phyloP scores from a whole-genome alignment of 2,888 invertebrate genomes.

The Axea sp. region DNA sequence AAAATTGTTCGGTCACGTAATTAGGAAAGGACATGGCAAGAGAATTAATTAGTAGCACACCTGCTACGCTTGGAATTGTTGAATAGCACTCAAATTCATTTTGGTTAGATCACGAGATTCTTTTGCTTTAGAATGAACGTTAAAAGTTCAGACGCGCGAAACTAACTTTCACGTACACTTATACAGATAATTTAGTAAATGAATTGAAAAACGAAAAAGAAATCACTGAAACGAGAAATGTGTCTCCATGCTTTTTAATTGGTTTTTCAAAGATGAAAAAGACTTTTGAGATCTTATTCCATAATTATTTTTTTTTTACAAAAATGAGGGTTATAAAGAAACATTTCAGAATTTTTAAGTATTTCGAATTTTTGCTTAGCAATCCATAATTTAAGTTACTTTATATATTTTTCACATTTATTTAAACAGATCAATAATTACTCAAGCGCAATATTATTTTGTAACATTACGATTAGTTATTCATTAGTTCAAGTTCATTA shows the following conservation, averaged over 20 bases:
- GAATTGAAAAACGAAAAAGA: slow-evolving; percentile 48
- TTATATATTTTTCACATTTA: background rate
- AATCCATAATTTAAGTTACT: slow-evolving; percentile 1
- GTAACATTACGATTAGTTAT: too few relatives aligned
- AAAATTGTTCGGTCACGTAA: slow-evolving; percentile 50
- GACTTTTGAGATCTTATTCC: slow-evolving; percentile 29
- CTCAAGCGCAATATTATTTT: too few relatives aligned
- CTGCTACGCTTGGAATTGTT: slow-evolving; percentile 53
- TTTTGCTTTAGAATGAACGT: slow-evolving; percentile 46
- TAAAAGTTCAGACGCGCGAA: slow-evolving; percentile 54
- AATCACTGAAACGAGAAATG: slow-evolving; percentile 30
- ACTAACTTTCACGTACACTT: slow-evolving; percentile 54
- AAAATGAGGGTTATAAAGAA: background rate
- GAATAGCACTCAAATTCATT: slow-evolving; percentile 48
- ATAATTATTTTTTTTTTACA: slow-evolving; percentile 28
- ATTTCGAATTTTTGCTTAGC: background rate
- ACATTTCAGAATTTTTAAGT: background rate
- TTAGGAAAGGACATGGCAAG: slow-evolving; percentile 52
- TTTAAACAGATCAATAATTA: background rate
- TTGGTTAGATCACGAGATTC: slow-evolving; percentile 51
- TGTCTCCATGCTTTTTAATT: slow-evolving; percentile 49
- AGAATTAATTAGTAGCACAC: slow-evolving; percentile 54
- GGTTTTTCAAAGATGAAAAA: slow-evolving; percentile 19
- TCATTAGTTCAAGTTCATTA: too few relatives aligned
- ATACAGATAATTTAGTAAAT: slow-evolving; percentile 53